These are phyloP conservation scores for Holothuria leucospilota DNA, from an alignment of 53 echinoderm and acorn worm species.

Conservation along the genomic window DNA sequence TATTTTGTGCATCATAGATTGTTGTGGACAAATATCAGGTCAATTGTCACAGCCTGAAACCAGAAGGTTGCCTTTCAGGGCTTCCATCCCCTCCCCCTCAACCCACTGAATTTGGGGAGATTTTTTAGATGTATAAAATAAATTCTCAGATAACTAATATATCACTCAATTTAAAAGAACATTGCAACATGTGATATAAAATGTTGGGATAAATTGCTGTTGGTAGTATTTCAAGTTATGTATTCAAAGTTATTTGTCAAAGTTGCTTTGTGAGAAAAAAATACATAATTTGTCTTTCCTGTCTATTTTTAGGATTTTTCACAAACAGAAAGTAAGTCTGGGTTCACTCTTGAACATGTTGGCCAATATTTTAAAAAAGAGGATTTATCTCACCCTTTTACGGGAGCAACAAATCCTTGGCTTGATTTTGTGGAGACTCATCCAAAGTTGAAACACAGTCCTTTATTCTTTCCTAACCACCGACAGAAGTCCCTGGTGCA, in stretches of 20 bases:
- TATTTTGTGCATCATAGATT: too few relatives aligned
- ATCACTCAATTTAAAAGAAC: too few relatives aligned
- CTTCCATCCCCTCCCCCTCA: too few relatives aligned
- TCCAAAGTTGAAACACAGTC: constrained; percentile 70
- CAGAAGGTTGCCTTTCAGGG: too few relatives aligned
- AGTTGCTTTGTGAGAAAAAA: too few relatives aligned
- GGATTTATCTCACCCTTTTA: constrained; percentile 72
- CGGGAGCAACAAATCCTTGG: constrained; percentile 65
- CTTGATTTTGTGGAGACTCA: constrained; percentile 66
- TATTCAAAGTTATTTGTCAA: too few relatives aligned
- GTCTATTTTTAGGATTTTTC: constrained; percentile 26
- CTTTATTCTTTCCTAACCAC: constrained; percentile 73
- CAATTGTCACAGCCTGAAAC: too few relatives aligned
- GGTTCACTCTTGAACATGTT: constrained; percentile 92
- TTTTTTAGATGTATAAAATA: too few relatives aligned
- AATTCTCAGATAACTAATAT: too few relatives aligned
- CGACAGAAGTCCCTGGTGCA: constrained; percentile 85
- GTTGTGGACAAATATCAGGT: too few relatives aligned
- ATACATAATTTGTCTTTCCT: too few relatives aligned
- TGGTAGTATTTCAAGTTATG: neutral
- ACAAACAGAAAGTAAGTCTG: constrained; percentile 65
- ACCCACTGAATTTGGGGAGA: too few relatives aligned
- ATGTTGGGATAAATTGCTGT: neutral
- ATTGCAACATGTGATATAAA: neutral
- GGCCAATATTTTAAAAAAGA: constrained; percentile 90